These are phyloP conservation scores for Porites cylindrica DNA, from an alignment of 92 coral and sea anemone species.

Conservation along the genomic window DNA sequence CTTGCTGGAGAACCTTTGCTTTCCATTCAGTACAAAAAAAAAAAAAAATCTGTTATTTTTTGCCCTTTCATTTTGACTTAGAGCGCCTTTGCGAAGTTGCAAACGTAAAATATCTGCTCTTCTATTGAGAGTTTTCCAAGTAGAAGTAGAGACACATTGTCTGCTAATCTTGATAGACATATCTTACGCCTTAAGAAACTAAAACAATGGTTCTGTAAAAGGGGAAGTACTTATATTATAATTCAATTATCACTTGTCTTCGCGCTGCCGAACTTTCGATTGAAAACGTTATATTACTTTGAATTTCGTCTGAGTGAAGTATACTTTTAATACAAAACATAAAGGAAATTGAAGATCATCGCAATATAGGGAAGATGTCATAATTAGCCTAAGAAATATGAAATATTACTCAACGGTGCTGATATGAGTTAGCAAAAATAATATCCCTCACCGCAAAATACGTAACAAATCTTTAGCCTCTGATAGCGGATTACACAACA, in stretches of 20 bases:
- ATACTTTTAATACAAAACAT: not conserved
- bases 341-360: not conserved
- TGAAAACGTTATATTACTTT: not conserved
- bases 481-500: not conserved
- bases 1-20: too few relatives aligned
- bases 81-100: too few relatives aligned
- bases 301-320: not conserved
- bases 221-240: not conserved
- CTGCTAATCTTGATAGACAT: not conserved
- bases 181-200: not conserved
- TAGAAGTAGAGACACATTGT: conserved; percentile 27
- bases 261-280: not conserved
- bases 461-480: conserved; percentile 1
- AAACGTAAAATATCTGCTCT: conserved; percentile 25
- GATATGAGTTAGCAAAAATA: not conserved
- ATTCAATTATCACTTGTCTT: not conserved
- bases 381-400: not conserved
- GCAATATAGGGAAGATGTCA: not conserved
- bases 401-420: conserved; percentile 1
- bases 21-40: too few relatives aligned
- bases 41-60: too few relatives aligned
- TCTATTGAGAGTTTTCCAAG: conserved; percentile 23
- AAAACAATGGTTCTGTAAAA: not conserved
- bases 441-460: conserved; percentile 3
- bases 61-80: too few relatives aligned